Conservation (phyloP, 2,797 vertebrate species). For the Neostethus bicornis region DNA sequence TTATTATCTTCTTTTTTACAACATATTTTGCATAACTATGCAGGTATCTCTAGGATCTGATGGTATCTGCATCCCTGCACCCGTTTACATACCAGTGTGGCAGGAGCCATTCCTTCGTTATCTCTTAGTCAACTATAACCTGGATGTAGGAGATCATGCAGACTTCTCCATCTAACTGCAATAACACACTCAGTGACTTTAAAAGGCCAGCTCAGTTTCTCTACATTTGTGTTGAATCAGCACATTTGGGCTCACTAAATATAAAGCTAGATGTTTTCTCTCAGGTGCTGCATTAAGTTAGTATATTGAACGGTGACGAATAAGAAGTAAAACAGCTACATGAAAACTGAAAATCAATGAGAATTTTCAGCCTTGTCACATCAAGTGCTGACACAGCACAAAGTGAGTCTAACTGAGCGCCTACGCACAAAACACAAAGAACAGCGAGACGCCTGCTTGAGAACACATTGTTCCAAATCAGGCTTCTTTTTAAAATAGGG, state of each 20-base stretch:
- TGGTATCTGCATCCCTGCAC: conserved; percentile 1
- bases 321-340: conserved; percentile 43
- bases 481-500: too few species aligned
- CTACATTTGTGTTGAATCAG: conserved; percentile 25
- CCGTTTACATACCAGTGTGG: conserved; percentile 16
- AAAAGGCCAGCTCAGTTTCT: background rate
- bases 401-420: background rate
- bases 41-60: conserved; percentile 15
- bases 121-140: conserved; percentile 13
- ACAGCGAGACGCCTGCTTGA: conserved; percentile 14
- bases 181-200: conserved; percentile 23
- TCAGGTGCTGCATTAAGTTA: conserved; percentile 40
- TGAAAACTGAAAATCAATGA: conserved; percentile 62
- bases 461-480: conserved; percentile 37
- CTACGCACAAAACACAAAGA: conserved; percentile 16
- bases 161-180: conserved; percentile 28
- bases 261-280: conserved; percentile 29
- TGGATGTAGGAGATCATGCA: conserved; percentile 2
- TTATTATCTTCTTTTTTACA: background rate
- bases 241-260: conserved; percentile 27
- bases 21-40: conserved; percentile 6
- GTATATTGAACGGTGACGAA: conserved; percentile 49
- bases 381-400: conserved; percentile 55
- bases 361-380: conserved; percentile 59
- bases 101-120: conserved; percentile 32